Conservation (phyloP, 2,113 vertebrate species). For the Nibea coibor region DNA sequence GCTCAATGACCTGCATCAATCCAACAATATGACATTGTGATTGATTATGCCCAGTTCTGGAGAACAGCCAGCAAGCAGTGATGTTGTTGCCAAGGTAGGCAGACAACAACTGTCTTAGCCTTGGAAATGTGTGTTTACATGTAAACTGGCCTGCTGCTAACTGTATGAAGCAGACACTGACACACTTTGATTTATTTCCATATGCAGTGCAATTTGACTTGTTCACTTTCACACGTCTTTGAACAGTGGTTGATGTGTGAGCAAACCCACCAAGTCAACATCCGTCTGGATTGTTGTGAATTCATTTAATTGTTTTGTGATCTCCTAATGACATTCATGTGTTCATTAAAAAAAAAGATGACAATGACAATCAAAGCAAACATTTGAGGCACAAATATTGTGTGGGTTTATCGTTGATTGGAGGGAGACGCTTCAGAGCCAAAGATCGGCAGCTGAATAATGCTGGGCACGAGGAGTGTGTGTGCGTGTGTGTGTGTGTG, state of each 20-base stretch:
- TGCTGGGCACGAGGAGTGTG: not conserved
- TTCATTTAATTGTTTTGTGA: conserved; percentile 8
- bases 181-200: conserved; percentile 12
- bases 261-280: not conserved
- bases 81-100: conserved; percentile 17
- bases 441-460: conserved; percentile 57
- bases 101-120: conserved; percentile 20
- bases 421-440: conserved; percentile 4
- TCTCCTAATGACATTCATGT: conserved; percentile 17
- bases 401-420: conserved; percentile 3
- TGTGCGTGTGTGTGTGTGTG: conserved; percentile 9
- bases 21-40: conserved; percentile 38
- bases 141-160: conserved; percentile 9
- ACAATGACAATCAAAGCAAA: conserved; percentile 20
- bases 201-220: not conserved
- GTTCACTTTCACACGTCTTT: not conserved
- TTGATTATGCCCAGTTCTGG: conserved; percentile 31
- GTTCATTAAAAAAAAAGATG: conserved; percentile 12
- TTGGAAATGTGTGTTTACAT: conserved; percentile 20
- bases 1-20: conserved; percentile 43
- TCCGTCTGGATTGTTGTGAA: not conserved
- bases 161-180: not conserved
- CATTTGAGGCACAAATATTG: not conserved
- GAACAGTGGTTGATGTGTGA: not conserved
- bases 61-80: conserved; percentile 19